Percentiles rank a stretch among this genome's conserved stretches.
These are phyloP conservation scores for Colletes gigas DNA, from an alignment of 1,140 invertebrate genomes.

Conservation along the genomic window DNA sequence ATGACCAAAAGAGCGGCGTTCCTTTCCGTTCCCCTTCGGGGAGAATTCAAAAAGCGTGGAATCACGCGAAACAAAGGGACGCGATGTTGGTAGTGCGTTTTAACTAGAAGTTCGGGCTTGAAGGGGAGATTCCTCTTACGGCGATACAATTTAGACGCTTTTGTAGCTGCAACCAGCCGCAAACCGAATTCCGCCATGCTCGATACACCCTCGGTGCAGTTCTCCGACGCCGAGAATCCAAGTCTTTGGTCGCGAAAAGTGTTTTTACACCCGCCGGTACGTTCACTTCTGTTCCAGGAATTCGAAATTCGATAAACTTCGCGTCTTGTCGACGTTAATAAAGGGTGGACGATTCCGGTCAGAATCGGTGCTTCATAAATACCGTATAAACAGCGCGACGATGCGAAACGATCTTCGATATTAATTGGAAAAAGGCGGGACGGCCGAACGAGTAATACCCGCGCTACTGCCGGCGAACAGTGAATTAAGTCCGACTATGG, in stretches of 20 bases:
- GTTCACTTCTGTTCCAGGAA: too few species aligned
- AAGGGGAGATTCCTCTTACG: background rate
- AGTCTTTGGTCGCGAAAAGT: background rate
- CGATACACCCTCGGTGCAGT: background rate
- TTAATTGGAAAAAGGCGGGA: conserved; percentile 60
- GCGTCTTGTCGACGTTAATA: background rate
- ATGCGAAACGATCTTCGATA: conserved; percentile 34
- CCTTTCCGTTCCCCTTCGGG: background rate
- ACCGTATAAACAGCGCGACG: conserved; percentile 13
- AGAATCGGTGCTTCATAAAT: background rate
- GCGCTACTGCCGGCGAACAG: conserved; percentile 40
- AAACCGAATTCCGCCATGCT: conserved; percentile 22
- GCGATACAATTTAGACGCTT: conserved; percentile 14
- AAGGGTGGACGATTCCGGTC: too few species aligned
- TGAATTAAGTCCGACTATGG: conserved; percentile 60
- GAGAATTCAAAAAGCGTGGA: background rate
- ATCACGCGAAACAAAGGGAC: background rate
- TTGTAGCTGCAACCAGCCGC: background rate
- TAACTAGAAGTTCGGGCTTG: background rate
- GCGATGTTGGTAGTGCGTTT: background rate
- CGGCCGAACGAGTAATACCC: conserved; percentile 21
- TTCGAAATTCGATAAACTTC: background rate
- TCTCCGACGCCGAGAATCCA: background rate
- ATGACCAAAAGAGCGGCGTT: background rate
- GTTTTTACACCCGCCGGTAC: background rate